These are phyloP conservation scores for Oscheius sp. DNA, from an alignment of 2,888 invertebrate genomes.

Conservation along the genomic window DNA sequence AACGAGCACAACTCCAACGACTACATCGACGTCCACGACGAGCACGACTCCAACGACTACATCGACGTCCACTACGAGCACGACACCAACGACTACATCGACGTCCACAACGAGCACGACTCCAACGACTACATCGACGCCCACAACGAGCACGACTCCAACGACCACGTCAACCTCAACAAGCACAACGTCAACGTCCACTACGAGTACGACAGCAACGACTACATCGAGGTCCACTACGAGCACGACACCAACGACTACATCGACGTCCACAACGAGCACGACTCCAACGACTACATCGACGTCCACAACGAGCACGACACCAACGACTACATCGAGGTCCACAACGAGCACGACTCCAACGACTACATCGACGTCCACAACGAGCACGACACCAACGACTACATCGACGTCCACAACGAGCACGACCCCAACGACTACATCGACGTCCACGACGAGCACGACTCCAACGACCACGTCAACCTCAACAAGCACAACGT, in stretches of 20 bases:
- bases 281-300: not conserved
- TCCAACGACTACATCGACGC: not conserved
- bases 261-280: not conserved
- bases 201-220: not conserved
- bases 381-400: not conserved
- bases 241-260: not conserved
- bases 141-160: not conserved
- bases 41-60: too few species aligned
- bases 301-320: not conserved
- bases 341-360: not conserved
- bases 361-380: not conserved
- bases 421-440: too few species aligned
- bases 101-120: slow-evolving; percentile 3
- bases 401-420: not conserved
- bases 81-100: too few species aligned
- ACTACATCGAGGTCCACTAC: not conserved
- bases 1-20: too few species aligned
- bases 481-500: not conserved
- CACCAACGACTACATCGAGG: not conserved
- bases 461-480: not conserved
- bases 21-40: too few species aligned
- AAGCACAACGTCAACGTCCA: not conserved
- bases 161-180: not conserved
- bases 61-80: too few species aligned
- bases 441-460: too few species aligned